Evolutionary conservation across 2,113 vertebrate species (phyloP).

Genomic region (Romanogobio albipinnatus): DNA sequence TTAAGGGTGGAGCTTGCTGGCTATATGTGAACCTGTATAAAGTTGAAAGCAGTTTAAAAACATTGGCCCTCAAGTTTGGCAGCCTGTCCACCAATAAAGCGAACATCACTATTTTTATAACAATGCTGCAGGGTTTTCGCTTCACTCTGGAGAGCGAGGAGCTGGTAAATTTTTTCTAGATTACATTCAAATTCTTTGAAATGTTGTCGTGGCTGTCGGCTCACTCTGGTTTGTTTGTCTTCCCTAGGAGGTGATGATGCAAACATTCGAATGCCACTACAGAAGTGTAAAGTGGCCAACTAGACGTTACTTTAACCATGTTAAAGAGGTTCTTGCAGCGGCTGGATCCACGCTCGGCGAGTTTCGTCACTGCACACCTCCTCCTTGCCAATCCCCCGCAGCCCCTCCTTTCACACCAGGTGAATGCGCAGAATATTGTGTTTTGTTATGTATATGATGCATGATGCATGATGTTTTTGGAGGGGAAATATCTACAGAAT

Average conservation of each 20-base stretch:
- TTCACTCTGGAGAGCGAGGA: conserved; percentile 50
- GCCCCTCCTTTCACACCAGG: conserved; percentile 48
- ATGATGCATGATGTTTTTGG: neutral
- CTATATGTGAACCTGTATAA: conserved; percentile 60
- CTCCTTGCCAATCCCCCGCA: conserved; percentile 49
- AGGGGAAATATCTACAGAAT: neutral
- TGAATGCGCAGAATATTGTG: conserved; percentile 27
- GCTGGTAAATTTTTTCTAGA: conserved; percentile 54
- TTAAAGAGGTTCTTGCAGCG: conserved; percentile 55
- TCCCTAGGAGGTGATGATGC: conserved; percentile 60
- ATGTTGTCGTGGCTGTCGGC: neutral
- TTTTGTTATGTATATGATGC: neutral
- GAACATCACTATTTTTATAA: conserved; percentile 61
- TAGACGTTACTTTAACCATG: conserved; percentile 56
- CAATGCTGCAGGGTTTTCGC: conserved; percentile 62
- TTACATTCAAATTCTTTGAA: neutral
- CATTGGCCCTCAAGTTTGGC: conserved; percentile 59
- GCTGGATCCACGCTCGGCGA: conserved; percentile 27
- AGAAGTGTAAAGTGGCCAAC: conserved; percentile 55
- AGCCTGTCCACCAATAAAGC: conserved; percentile 62
- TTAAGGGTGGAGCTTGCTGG: conserved; percentile 62
- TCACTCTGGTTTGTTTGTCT: conserved; percentile 21
- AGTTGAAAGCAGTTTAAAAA: conserved; percentile 60
- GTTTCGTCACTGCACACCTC: conserved; percentile 53
- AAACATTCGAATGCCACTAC: conserved; percentile 62